Percentiles rank a stretch among this genome's conserved stretches.
Evolutionary conservation across 2,797 vertebrate genomes (phyloP).

Genomic region (Myotis vivesi): DNA sequence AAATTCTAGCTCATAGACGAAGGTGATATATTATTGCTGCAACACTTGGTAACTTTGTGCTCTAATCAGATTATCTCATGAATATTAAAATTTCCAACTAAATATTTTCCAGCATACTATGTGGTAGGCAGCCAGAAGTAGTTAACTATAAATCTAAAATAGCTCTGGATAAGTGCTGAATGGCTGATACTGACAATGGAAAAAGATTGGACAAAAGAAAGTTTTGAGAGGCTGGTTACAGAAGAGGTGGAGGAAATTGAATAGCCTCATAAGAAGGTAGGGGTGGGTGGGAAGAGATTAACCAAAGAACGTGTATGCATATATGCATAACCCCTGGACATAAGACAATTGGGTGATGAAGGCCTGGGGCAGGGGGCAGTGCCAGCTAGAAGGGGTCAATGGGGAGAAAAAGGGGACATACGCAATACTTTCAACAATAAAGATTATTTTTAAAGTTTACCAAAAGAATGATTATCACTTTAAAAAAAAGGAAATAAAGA

Average conservation of each 20-base stretch:
- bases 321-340: no score
- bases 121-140: conserved; percentile 27
- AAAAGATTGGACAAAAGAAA: not conserved
- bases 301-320: no score
- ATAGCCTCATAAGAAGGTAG: not conserved
- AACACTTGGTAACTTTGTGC: not conserved
- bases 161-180: not conserved
- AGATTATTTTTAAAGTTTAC: no score
- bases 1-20: not conserved
- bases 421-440: no score
- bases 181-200: not conserved
- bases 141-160: conserved; percentile 20
- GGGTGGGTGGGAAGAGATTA: no score
- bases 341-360: no score
- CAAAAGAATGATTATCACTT: no score
- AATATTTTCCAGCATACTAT: conserved; percentile 24
- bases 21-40: not conserved
- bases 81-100: conserved; percentile 27
- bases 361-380: no score
- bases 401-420: no score
- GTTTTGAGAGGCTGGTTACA: not conserved
- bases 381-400: no score
- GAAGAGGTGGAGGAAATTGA: not conserved
- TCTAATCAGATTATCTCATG: not conserved
- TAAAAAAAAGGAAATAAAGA: not conserved